Evolutionary conservation across 2,888 invertebrate species (phyloP).

Genomic region (Loripinus fragilis): DNA sequence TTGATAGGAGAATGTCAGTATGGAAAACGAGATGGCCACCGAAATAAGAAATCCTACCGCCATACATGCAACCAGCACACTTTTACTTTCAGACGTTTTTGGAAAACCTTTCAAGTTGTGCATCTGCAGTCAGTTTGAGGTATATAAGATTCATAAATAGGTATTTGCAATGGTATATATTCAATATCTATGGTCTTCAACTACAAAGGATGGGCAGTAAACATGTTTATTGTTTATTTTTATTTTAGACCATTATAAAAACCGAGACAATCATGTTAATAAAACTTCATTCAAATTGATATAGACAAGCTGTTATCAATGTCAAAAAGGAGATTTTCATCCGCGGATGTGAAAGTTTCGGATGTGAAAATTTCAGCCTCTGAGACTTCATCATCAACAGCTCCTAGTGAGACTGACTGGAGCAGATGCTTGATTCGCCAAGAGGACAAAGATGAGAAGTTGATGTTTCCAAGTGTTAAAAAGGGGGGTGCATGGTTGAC

Average conservation of each 20-base stretch:
- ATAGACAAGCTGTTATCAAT: not conserved
- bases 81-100: too few relatives aligned
- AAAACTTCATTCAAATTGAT: not conserved
- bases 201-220: too few relatives aligned
- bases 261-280: not conserved
- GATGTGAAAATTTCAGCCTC: not conserved
- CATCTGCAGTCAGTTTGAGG: too few relatives aligned
- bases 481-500: not conserved
- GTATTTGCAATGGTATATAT: too few relatives aligned
- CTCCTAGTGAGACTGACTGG: not conserved
- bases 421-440: not conserved
- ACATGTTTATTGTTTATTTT: not conserved
- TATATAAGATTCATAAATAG: too few relatives aligned
- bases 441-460: not conserved
- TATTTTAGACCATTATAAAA: not conserved
- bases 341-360: too few relatives aligned
- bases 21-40: too few relatives aligned
- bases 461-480: not conserved
- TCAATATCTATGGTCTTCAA: too few relatives aligned
- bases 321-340: not conserved
- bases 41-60: too few relatives aligned
- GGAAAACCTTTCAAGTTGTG: too few relatives aligned
- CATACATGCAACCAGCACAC: too few relatives aligned
- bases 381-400: not conserved
- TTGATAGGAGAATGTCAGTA: too few relatives aligned